Evolutionary conservation across 2,888 invertebrate genomes (phyloP), one percentile per base, ranked within the genome.

Genomic region (Iphiclides podalirius): DNA sequence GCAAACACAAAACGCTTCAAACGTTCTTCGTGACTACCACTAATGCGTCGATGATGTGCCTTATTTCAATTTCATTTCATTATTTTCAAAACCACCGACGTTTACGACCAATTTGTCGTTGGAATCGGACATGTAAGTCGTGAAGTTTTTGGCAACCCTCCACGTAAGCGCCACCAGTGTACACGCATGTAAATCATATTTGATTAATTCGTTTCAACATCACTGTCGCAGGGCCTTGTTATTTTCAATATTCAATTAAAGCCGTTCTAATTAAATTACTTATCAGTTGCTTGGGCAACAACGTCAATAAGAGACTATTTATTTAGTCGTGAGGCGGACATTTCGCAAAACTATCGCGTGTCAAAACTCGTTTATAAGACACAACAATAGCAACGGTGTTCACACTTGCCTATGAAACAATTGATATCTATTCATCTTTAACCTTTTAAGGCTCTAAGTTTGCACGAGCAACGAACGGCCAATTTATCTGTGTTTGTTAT

Each of bases 371-470:
- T 83, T 83, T 79, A 78, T 78, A 80, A 72, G 75, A 65, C 63
- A 70, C 63, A 70, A 83, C 79, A 82, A 81, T 81, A 65, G 76
- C 70, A 67, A 67, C 67, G 64, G 64, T 72, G 77, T 80, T 83
- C 81, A 84, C 85, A 84, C 83, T 81, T 75, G 72, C 70, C 79
- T 78, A 79, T 82, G 82, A 74, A 82, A 79, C 78, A 76, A 75
- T 79, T 70, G 71, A 68, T 83, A 83, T 84, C 81, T 75, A 70
- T 74, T 67, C 75, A 79, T 81, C 79, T 75, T 70, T 70, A 75
- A 75, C 74, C 73, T 72, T 72, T 67, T 67, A 68, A 67, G 62
- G 66, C 67, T 61, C 52, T 52, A 56, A 53, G 51, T 15, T 40
- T 40, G 28, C 20, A 41, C 26, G 50, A 40, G 50, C 28, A 43